A percentile compares a stretch with the other conserved stretches of the same genome.
Conservation (phyloP, 1,140 invertebrate species). For the Cecropterus lyciades region DNA sequence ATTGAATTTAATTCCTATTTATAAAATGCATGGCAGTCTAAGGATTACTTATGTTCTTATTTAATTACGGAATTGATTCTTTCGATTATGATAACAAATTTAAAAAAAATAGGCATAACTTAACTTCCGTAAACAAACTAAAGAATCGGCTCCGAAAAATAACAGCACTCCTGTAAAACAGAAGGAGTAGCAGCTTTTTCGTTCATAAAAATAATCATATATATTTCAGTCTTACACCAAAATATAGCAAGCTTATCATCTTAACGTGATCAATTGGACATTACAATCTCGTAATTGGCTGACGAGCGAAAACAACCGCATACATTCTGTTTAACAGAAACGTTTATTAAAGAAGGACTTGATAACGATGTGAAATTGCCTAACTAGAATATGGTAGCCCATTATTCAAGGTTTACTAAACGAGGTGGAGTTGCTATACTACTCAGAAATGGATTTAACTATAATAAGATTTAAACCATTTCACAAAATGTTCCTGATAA, state of each 20-base stretch:
- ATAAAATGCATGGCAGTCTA: not conserved
- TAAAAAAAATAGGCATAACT: conserved; percentile 13
- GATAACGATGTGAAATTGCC: not conserved
- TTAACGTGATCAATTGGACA: not conserved
- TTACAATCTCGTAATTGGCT: not conserved
- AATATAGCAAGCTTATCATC: conserved; percentile 9
- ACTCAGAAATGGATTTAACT: conserved; percentile 2
- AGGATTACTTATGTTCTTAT: not conserved
- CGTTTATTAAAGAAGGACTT: not conserved
- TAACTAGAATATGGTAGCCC: conserved; percentile 3
- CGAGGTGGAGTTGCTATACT: conserved; percentile 7
- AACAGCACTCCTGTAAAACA: not conserved
- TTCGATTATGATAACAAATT: conserved; percentile 4
- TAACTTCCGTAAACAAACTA: conserved; percentile 1
- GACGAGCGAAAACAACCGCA: not conserved
- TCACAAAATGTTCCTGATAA: not conserved
- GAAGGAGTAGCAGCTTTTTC: not conserved
- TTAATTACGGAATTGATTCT: conserved; percentile 1
- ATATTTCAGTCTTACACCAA: conserved; percentile 2
- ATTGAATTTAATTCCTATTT: not conserved
- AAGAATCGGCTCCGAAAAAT: not conserved
- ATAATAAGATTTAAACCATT: not conserved
- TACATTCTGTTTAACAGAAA: not conserved
- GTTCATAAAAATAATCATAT: not conserved
- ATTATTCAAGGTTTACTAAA: not conserved